Base-by-base conservation (phyloP, 1,140 invertebrate species). In the Anadara kagoshimensis region DNA sequence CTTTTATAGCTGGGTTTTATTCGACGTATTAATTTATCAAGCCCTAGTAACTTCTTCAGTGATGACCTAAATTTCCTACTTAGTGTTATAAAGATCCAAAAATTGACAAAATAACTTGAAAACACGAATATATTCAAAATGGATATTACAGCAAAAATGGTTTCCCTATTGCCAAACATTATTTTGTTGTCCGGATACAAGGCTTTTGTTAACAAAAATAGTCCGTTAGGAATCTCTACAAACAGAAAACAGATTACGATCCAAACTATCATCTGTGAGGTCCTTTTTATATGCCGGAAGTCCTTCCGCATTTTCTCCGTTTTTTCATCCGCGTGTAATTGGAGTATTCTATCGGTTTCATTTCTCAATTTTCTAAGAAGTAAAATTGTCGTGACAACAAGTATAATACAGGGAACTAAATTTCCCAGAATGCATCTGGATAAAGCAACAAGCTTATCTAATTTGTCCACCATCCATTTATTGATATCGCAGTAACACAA, bases 181-280 rank as follows among this genome's bases (percentile, higher is more conserved):
- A 20, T 66, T 7, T 70, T 41, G 2, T 62, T 41, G 18, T 61
- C 58, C 5, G 63, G 41, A 24, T 66, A 43, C 45, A 70, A 69
- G 12, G 62, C 49, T 53, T 58, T 63, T 5, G 66, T 29, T 12
- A 63, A 62, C 54, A 75, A 75, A 11, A 66, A 62, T 8, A 69
- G 65, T 29, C 73, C 73, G 22, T 69, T 75, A n/a, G 73, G 73
- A 62, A 75, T 64, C 56, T 75, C 73, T 8, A 75, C 68, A 22
- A 65, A 59, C 26, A 75, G 56, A 47, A 69, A 75, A 56, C 45
- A 65, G 14, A 69, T 29, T 4, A 75, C 73, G 26, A 75, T 47
- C 4, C 70, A 47, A 8, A 67, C 61, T 4, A 75, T 67, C 73
- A 75, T 75, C 11, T 69, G 61, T 14, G 73, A 75, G 16, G 73